A percentile compares a stretch with the other conserved stretches of the same genome.
phyloP scores from a whole-genome alignment of 2,888 invertebrate genomes.

The Megamerina dolium region DNA sequence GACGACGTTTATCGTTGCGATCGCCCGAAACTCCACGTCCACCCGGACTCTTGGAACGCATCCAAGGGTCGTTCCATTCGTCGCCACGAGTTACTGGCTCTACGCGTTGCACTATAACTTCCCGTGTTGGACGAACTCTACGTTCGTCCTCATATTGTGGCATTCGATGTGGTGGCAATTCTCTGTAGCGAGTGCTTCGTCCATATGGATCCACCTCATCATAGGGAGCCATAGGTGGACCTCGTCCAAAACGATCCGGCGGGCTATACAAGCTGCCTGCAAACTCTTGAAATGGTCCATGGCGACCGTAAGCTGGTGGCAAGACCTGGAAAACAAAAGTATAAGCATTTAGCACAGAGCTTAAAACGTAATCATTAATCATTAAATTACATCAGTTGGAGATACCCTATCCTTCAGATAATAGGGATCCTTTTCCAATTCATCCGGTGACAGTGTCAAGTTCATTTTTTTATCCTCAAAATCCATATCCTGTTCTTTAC shows the following conservation, averaged over 20 bases:
- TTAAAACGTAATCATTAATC: slow-evolving; percentile 9
- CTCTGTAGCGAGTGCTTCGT: slow-evolving; percentile 51
- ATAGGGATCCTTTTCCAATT: slow-evolving; percentile 67
- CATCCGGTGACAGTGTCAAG: slow-evolving; percentile 66
- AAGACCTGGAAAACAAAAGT: slow-evolving; percentile 16
- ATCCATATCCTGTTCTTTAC: slow-evolving; percentile 91
- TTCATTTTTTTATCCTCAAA: slow-evolving; percentile 95
- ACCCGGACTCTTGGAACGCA: slow-evolving; percentile 65
- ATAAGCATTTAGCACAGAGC: not conserved
- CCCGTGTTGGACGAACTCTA: slow-evolving; percentile 60
- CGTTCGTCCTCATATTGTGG: slow-evolving; percentile 56
- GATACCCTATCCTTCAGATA: slow-evolving; percentile 67
- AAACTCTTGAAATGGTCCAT: slow-evolving; percentile 28
- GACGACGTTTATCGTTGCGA: slow-evolving; percentile 38
- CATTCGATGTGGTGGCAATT: slow-evolving; percentile 54
- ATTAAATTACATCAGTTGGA: slow-evolving; percentile 38
- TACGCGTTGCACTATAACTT: slow-evolving; percentile 72
- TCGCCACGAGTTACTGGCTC: slow-evolving; percentile 59
- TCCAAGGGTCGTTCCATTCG: slow-evolving; percentile 96
- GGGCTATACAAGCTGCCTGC: slow-evolving; percentile 41
- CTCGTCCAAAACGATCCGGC: slow-evolving; percentile 38
- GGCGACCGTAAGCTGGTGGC: slow-evolving; percentile 26
- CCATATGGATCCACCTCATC: slow-evolving; percentile 49
- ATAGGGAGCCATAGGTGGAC: slow-evolving; percentile 32
- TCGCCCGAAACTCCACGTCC: slow-evolving; percentile 46